Conservation (phyloP, 2,113 vertebrate genomes). For the Nyctereutes procyonoides region DNA sequence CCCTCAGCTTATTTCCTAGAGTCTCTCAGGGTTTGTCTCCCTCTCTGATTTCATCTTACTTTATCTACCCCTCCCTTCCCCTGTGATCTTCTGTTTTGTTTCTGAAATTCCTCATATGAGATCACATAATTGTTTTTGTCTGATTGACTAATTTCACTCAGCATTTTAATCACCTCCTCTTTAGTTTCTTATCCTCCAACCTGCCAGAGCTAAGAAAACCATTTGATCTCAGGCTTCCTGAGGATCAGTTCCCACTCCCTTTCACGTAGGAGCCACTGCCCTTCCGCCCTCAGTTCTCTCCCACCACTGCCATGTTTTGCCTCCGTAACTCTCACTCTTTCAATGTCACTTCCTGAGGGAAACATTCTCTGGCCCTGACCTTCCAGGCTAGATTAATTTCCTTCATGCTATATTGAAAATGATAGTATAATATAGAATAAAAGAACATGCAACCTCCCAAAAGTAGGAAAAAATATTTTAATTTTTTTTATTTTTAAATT, state of each 20-base stretch:
- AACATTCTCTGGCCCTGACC: neutral
- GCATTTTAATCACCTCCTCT: neutral
- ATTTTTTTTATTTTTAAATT: no score
- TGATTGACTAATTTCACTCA: no score
- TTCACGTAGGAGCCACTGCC: neutral
- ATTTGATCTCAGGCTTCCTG: neutral
- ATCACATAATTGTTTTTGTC: no score
- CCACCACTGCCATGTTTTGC: neutral
- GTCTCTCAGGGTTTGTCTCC: no score
- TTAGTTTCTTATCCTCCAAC: neutral
- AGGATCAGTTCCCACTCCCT: neutral
- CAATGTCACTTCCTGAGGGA: neutral
- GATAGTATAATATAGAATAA: neutral
- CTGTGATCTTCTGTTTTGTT: no score
- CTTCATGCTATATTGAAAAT: neutral
- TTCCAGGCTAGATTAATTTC: neutral
- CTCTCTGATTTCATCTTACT: no score
- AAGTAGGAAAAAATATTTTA: neutral
- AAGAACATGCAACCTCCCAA: neutral
- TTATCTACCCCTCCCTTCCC: no score
- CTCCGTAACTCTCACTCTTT: neutral
- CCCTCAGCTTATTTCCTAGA: no score
- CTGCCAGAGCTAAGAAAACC: neutral
- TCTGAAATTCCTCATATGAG: no score
- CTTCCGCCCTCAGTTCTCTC: neutral